phyloP scores from a whole-genome alignment of 2,888 invertebrate genomes.

The Habroteleia sp. region DNA sequence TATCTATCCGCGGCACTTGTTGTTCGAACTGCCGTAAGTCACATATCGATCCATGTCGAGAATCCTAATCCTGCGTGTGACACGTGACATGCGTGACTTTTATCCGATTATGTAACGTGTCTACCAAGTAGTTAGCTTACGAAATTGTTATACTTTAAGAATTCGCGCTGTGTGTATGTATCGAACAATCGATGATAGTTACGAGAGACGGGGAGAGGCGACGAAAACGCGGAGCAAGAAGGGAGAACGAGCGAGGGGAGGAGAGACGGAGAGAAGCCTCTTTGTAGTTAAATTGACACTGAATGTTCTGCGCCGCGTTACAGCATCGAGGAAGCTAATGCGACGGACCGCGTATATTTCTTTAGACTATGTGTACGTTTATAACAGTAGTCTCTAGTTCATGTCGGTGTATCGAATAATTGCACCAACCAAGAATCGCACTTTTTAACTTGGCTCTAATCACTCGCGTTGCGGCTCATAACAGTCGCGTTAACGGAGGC shows the following conservation, averaged over 20 bases:
- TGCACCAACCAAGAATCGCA: slow-evolving; percentile 61
- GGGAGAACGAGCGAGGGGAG: slow-evolving; percentile 6
- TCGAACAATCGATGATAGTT: slow-evolving; percentile 46
- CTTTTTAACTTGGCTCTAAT: slow-evolving; percentile 61
- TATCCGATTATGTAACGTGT: slow-evolving; percentile 60
- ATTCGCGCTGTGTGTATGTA: slow-evolving; percentile 49
- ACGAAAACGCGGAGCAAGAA: slow-evolving; percentile 10
- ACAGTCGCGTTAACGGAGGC: slow-evolving; percentile 19
- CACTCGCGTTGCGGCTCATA: slow-evolving; percentile 44
- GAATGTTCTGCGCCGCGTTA: slow-evolving; percentile 35
- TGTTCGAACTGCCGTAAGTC: slow-evolving; percentile 53
- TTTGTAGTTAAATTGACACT: slow-evolving; percentile 22
- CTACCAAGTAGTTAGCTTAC: slow-evolving; percentile 60
- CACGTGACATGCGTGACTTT: slow-evolving; percentile 56
- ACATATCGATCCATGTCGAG: slow-evolving; percentile 63
- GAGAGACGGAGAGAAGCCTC: slow-evolving; percentile 3
- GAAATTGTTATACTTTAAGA: slow-evolving; percentile 61
- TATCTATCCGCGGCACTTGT: slow-evolving; percentile 55
- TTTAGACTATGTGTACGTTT: slow-evolving; percentile 55
- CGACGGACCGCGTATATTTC: slow-evolving; percentile 53
- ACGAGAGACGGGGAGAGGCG: slow-evolving; percentile 22
- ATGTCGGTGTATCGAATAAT: slow-evolving; percentile 59
- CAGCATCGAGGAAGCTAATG: slow-evolving; percentile 31
- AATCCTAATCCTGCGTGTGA: slow-evolving; percentile 61
- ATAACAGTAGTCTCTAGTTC: slow-evolving; percentile 55